Percentiles rank a stretch among this genome's conserved stretches.
Evolutionary conservation across 2,888 invertebrate species (phyloP).

Genomic region (Caenorhabditis uteleia): DNA sequence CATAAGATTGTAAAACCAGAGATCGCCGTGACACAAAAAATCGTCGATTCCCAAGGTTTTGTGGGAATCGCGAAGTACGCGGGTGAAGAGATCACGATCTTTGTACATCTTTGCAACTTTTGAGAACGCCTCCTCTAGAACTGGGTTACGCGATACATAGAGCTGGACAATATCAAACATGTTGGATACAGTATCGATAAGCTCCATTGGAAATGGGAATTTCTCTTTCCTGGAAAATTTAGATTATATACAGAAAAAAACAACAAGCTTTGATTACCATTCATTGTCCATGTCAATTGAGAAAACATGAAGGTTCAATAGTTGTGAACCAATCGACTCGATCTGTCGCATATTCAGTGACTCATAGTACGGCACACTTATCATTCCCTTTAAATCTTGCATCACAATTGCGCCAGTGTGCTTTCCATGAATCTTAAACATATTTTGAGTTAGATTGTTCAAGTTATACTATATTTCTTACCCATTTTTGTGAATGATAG

Average conservation of each 20-base stretch:
- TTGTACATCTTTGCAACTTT: constrained; percentile 30
- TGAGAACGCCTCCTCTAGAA: constrained; percentile 15
- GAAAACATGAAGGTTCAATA: constrained; percentile 35
- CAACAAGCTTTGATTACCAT: too few relatives aligned
- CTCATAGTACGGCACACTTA: constrained; percentile 44
- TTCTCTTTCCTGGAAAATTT: constrained; percentile 17
- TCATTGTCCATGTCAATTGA: constrained; percentile 23
- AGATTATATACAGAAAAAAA: too few relatives aligned
- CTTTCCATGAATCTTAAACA: constrained; percentile 16
- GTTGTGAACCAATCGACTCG: constrained; percentile 27
- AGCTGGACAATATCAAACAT: constrained; percentile 37
- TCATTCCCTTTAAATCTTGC: constrained; percentile 40
- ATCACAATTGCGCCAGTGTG: constrained; percentile 39
- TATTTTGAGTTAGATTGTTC: background rate
- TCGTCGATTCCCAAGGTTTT: constrained; percentile 33
- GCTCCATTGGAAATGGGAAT: constrained; percentile 38
- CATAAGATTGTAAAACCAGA: constrained; percentile 51
- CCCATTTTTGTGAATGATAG: constrained; percentile 35
- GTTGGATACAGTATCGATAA: constrained; percentile 36
- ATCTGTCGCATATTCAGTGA: constrained; percentile 37
- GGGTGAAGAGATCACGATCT: constrained; percentile 14
- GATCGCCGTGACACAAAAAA: constrained; percentile 49
- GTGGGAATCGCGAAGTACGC: constrained; percentile 31
- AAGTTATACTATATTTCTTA: background rate
- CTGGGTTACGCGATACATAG: constrained; percentile 27